phyloP scores from a whole-genome alignment of 2,113 vertebrate species.

The Urocitellus parryii region DNA sequence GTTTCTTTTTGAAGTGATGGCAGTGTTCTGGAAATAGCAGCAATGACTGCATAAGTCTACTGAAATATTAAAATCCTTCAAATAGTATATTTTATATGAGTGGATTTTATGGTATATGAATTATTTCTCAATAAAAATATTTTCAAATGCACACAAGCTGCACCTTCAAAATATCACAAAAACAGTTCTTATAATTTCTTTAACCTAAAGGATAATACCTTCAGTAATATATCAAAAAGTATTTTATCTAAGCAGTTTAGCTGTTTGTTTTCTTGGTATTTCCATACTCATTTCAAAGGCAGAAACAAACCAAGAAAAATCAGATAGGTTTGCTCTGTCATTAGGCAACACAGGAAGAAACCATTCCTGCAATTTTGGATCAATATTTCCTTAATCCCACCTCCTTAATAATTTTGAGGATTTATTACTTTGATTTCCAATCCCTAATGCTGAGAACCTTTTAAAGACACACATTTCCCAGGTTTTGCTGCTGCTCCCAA shows the following conservation, averaged over 20 bases:
- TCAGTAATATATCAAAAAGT: constrained; percentile 77
- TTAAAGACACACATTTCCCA: constrained; percentile 40
- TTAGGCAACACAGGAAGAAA: constrained; percentile 53
- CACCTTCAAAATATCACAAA: not conserved
- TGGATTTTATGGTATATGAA: not conserved
- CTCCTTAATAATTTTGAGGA: constrained; percentile 33
- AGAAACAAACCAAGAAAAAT: constrained; percentile 77
- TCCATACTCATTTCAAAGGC: constrained; percentile 77
- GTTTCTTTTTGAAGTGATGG: not conserved
- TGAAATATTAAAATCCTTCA: not conserved
- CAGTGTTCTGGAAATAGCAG: not conserved
- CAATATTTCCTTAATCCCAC: constrained; percentile 24
- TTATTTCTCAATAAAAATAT: not conserved
- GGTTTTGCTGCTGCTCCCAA: not conserved
- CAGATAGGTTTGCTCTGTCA: constrained; percentile 62
- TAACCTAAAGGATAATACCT: constrained; percentile 82
- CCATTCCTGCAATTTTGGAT: constrained; percentile 40
- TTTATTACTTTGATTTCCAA: constrained; percentile 37
- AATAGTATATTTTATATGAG: not conserved
- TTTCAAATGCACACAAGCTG: not conserved
- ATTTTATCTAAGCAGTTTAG: constrained; percentile 77
- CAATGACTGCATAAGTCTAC: not conserved
- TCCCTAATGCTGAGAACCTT: not conserved
- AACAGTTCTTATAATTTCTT: constrained; percentile 66
- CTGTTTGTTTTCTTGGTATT: constrained; percentile 79